Evolutionary conservation across 2,797 vertebrate species (phyloP), one percentile per base, ranked within the genome.

Genomic region (Enteromius treurensis): DNA sequence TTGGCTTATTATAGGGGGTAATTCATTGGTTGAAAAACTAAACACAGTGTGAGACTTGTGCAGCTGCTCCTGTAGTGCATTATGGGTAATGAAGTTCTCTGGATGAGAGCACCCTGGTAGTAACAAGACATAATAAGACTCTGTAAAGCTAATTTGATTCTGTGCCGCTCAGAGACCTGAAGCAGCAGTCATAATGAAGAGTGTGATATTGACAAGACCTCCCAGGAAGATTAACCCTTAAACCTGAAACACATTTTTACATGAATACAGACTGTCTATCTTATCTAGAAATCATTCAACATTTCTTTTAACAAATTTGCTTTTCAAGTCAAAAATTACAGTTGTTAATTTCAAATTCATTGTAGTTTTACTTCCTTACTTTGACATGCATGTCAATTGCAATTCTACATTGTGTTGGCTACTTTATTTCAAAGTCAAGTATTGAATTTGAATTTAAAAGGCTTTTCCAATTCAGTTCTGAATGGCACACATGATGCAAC

Each of bases 31-130:
- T 74, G 62, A 73, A 60, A 64, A 80, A 77, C 79, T 62, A 73
- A 79, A 82, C 77, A 13, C 51, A 71, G 69, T 49, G 68, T 67
- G 70, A 82, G 42, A 82, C 60, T 80, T 84, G 68, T 86, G 81
- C 79, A 85, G 84, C 82, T 84, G 85, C 80, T 86, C 84, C 85
- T 84, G 85, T 70, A 75, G 86, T 87, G 89, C 85, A 81, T 75
- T 90, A 83, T 88, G 88, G 88, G 86, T 83, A 90, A 89, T 85
- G 65, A 82, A 83, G 87, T 85, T 84, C 81, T 81, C 82, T 71
- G 55, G 80, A 81, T 85, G 74, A 84, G 73, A 75, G 17, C 71
- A 77, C 81, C 71, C 77, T 77, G 81, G 82, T 67, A 77, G 55
- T 85, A 79, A 80, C 87, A 81, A 87, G 82, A 75, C 84, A 80